These are phyloP conservation scores for Graphium colonna DNA, from an alignment of 2,888 invertebrate genomes.

Conservation along the genomic window DNA sequence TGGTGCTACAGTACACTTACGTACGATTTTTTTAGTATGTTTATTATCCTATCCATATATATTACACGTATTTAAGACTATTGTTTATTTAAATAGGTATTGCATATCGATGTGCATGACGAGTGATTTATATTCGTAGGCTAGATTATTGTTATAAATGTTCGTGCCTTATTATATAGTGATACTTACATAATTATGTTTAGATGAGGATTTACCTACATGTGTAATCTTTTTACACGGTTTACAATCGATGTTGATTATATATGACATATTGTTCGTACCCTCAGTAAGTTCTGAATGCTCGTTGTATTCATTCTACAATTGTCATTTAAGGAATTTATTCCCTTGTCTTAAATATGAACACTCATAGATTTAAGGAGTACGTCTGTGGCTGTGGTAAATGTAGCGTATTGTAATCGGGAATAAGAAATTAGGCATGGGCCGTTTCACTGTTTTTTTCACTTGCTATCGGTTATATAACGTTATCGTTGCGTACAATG, in stretches of 20 bases:
- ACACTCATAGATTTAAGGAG: slow-evolving; percentile 45
- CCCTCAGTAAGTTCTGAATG: slow-evolving; percentile 35
- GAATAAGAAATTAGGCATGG: slow-evolving; percentile 59
- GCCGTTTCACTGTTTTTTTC: too few species aligned
- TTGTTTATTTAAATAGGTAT: slow-evolving; percentile 36
- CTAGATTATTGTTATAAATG: slow-evolving; percentile 39
- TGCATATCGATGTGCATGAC: slow-evolving; percentile 43
- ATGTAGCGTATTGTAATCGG: slow-evolving; percentile 37
- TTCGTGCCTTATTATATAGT: slow-evolving; percentile 63
- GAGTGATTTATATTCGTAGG: slow-evolving; percentile 41
- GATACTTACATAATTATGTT: slow-evolving; percentile 37
- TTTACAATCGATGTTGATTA: slow-evolving; percentile 1
- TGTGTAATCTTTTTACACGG: background rate
- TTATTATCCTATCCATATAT: slow-evolving; percentile 39
- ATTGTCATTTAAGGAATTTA: slow-evolving; percentile 13
- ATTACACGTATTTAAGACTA: slow-evolving; percentile 56
- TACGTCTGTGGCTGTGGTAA: slow-evolving; percentile 67
- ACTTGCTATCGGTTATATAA: too few species aligned
- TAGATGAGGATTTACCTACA: background rate
- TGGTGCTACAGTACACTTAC: slow-evolving; percentile 32
- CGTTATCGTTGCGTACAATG: too few species aligned
- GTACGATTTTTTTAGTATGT: slow-evolving; percentile 26
- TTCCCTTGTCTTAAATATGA: slow-evolving; percentile 28
- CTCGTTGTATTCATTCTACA: slow-evolving; percentile 35
- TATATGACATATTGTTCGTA: slow-evolving; percentile 1